Percentiles rank a stretch among this genome's conserved stretches.
These are phyloP conservation scores for Channa argus DNA, from an alignment of 2,113 vertebrate species.

Conservation along the genomic window DNA sequence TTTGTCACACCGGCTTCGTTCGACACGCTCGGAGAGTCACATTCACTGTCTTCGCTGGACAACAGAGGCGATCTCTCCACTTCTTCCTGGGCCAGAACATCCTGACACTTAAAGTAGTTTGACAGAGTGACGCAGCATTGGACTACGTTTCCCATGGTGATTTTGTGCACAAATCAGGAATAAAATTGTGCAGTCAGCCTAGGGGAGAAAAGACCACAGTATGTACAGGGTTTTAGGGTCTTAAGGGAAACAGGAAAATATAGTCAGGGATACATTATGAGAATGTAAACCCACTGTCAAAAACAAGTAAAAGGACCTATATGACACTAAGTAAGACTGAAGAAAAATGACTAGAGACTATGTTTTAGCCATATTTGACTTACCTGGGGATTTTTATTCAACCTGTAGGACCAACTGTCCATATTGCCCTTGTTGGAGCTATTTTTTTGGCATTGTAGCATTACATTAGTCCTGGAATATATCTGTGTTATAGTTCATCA, in stretches of 20 bases:
- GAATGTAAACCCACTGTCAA: too few relatives aligned
- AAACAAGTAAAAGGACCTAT: too few relatives aligned
- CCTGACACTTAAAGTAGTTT: constrained; percentile 57
- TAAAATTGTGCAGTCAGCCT: constrained; percentile 19
- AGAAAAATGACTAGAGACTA: too few relatives aligned
- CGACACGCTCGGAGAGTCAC: constrained; percentile 37
- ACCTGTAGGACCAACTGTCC: too few relatives aligned
- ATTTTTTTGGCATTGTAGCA: too few relatives aligned
- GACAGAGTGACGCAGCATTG: constrained; percentile 75
- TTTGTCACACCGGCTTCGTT: constrained; percentile 44
- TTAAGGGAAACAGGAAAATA: background rate
- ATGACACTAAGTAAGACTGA: too few relatives aligned
- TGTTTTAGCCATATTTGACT: too few relatives aligned
- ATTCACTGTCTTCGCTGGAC: constrained; percentile 68
- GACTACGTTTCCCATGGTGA: constrained; percentile 82
- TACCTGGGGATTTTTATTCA: too few relatives aligned
- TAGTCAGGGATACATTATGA: too few relatives aligned
- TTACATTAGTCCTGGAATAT: too few relatives aligned
- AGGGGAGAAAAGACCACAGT: constrained; percentile 1
- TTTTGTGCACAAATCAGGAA: constrained; percentile 6
- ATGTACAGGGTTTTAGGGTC: background rate
- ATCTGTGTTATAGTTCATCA: too few relatives aligned
- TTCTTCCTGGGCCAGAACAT: constrained; percentile 9
- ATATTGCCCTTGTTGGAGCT: too few relatives aligned
- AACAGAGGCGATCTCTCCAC: constrained; percentile 75